A percentile compares a stretch with the other conserved stretches of the same genome.
Conservation (phyloP, 2,113 vertebrate species). For the Gnathonemus longibarbis region DNA sequence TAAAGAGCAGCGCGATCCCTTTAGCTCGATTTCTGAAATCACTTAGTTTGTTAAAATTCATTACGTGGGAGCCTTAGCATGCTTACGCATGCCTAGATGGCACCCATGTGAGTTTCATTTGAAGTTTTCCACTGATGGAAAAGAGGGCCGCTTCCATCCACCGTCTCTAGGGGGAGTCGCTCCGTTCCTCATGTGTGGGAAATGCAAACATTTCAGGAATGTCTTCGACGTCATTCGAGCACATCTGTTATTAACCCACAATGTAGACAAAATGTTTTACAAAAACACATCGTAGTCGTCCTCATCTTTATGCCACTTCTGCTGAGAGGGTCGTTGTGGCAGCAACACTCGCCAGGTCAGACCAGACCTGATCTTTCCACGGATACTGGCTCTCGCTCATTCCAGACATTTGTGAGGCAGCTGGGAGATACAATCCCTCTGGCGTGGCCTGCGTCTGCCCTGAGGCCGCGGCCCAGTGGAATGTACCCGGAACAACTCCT, state of each 20-base stretch:
- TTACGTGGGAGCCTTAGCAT: neutral
- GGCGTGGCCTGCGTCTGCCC: neutral
- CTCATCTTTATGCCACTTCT: neutral
- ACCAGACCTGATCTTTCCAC: neutral
- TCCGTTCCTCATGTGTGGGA: neutral
- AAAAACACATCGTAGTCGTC: neutral
- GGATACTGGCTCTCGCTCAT: neutral
- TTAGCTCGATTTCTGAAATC: neutral
- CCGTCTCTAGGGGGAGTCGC: neutral
- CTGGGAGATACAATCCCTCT: neutral
- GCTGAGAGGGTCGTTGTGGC: neutral
- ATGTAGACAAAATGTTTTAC: neutral
- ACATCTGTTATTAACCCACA: constrained; percentile 28
- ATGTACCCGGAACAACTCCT: neutral
- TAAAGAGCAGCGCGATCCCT: neutral
- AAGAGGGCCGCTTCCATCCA: neutral
- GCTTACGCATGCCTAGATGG: neutral
- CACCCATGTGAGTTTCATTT: neutral
- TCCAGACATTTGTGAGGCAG: neutral
- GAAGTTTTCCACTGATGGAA: neutral
- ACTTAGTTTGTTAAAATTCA: neutral
- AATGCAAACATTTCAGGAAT: neutral
- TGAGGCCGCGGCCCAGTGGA: neutral
- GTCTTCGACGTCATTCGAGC: neutral
- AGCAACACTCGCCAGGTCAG: neutral